These are phyloP conservation scores for Labroides dimidiatus DNA, from an alignment of 2,797 vertebrate species.

Conservation along the genomic window DNA sequence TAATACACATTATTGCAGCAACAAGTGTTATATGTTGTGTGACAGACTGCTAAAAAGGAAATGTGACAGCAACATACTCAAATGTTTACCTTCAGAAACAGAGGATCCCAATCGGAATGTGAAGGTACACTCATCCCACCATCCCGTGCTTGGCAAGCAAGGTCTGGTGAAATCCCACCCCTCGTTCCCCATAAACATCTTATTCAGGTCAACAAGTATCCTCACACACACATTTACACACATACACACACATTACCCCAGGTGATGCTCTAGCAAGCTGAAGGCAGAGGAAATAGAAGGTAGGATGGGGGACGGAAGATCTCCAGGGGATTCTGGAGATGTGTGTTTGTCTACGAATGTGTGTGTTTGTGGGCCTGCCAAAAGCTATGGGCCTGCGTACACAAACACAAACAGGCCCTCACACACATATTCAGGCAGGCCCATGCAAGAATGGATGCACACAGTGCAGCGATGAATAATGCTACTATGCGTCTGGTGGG, in stretches of 20 bases:
- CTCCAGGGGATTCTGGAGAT: constrained; percentile 60
- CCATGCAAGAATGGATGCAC: constrained; percentile 22
- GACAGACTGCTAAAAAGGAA: not conserved
- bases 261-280: constrained; percentile 45
- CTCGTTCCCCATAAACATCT: constrained; percentile 57
- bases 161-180: constrained; percentile 37
- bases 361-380: constrained; percentile 34
- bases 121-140: constrained; percentile 16
- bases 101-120: constrained; percentile 12
- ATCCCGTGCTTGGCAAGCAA: constrained; percentile 30
- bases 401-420: constrained; percentile 48
- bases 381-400: constrained; percentile 44
- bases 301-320: constrained; percentile 58
- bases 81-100: constrained; percentile 1
- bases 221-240: constrained; percentile 28
- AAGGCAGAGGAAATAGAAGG: constrained; percentile 51
- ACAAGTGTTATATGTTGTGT: not conserved
- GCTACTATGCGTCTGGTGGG: constrained; percentile 74
- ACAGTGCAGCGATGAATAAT: constrained; percentile 79
- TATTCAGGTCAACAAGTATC: constrained; percentile 81
- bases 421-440: constrained; percentile 26
- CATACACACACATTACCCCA: constrained; percentile 12
- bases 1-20: too few relatives aligned
- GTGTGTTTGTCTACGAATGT: constrained; percentile 16
- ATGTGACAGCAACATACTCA: not conserved